These are phyloP conservation scores for Antechinus flavipes DNA, from an alignment of 2,113 vertebrate genomes.

Conservation along the genomic window DNA sequence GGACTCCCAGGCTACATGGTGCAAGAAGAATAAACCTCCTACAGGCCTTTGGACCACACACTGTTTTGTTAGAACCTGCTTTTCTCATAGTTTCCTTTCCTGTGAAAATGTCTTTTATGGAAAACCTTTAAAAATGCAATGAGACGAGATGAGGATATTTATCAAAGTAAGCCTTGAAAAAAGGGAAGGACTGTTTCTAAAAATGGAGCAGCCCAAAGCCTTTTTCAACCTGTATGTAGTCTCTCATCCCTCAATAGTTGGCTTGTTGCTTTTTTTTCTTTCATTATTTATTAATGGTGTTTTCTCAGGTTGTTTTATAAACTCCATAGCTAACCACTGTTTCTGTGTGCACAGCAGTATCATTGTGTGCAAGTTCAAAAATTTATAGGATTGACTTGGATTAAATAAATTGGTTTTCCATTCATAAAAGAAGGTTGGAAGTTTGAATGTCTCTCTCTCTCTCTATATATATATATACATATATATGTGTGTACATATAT, in stretches of 20 bases:
- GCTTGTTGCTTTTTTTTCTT: neutral
- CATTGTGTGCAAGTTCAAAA: conserved; percentile 20
- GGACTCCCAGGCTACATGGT: neutral
- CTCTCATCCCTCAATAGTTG: neutral
- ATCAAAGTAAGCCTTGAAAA: conserved; percentile 17
- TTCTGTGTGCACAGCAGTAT: conserved; percentile 20
- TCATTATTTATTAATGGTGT: conserved; percentile 44
- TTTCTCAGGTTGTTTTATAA: conserved; percentile 32
- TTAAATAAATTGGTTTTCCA: conserved; percentile 8
- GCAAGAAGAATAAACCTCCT: neutral
- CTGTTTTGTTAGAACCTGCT: conserved; percentile 17
- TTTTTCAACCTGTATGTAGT: neutral
- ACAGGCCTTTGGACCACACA: neutral
- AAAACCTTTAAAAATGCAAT: conserved; percentile 27
- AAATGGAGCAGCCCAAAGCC: neutral
- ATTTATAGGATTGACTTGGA: conserved; percentile 27
- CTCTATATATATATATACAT: no score
- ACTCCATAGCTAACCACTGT: conserved; percentile 48
- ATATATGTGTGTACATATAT: no score
- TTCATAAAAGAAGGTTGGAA: conserved; percentile 36
- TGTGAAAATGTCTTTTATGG: conserved; percentile 44
- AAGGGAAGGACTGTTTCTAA: conserved; percentile 31
- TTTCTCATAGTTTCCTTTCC: conserved; percentile 36
- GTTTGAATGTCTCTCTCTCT: neutral
- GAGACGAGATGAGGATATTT: neutral